These are phyloP conservation scores for Coptotermes formosanus DNA, from an alignment of 1,140 invertebrate genomes.

Conservation along the genomic window DNA sequence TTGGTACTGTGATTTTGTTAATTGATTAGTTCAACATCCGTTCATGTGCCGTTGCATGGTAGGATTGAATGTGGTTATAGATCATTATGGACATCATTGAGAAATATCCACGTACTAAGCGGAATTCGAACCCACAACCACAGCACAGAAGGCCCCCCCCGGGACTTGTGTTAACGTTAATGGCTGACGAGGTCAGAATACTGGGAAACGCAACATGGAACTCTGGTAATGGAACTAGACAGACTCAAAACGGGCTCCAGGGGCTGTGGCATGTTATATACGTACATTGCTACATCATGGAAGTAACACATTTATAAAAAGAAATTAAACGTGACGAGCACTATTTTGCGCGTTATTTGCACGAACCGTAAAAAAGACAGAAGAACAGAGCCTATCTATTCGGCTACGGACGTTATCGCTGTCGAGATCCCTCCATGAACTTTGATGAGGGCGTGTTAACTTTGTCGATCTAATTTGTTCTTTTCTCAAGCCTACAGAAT, in stretches of 20 bases:
- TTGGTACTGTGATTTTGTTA: neutral
- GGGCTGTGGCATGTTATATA: neutral
- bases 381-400: too few relatives aligned
- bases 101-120: neutral
- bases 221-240: neutral
- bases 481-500: too few relatives aligned
- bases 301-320: too few relatives aligned
- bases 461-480: too few relatives aligned
- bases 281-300: neutral
- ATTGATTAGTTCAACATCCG: neutral
- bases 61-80: neutral
- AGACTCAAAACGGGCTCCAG: neutral
- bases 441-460: too few relatives aligned
- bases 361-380: too few relatives aligned
- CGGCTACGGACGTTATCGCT: too few relatives aligned
- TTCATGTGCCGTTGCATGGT: neutral
- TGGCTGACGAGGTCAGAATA: neutral
- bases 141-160: neutral
- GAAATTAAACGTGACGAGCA: too few relatives aligned
- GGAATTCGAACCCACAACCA: constrained; percentile 13
- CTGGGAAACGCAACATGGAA: neutral
- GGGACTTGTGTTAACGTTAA: neutral
- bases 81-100: neutral
- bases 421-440: too few relatives aligned
- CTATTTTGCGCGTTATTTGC: too few relatives aligned